phyloP scores from a whole-genome alignment of 1,140 invertebrate species.

The Euwallacea similis region DNA sequence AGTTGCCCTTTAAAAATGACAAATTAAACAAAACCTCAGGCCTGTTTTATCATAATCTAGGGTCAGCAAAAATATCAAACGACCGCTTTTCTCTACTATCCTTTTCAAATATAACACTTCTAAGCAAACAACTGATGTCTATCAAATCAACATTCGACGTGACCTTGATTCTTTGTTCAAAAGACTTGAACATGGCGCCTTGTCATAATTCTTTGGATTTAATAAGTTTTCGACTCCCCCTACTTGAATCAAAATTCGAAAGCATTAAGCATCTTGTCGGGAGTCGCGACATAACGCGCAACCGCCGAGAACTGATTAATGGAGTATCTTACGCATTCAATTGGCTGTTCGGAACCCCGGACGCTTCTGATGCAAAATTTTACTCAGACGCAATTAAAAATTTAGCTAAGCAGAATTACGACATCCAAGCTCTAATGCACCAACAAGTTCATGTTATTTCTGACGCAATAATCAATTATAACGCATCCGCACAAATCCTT shows the following conservation, averaged over 20 bases:
- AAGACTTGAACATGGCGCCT: no score
- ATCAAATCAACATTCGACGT: no score
- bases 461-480: conserved; percentile 2
- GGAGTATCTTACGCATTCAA: conserved; percentile 46
- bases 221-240: no score
- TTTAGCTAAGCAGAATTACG: conserved; percentile 22
- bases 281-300: conserved; percentile 12
- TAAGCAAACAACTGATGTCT: no score
- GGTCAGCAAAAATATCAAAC: not conserved
- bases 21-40: not conserved
- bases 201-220: no score
- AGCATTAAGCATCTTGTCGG: conserved; percentile 36
- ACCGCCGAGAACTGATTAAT: conserved; percentile 43
- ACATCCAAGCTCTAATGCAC: conserved; percentile 35
- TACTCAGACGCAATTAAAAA: conserved; percentile 43
- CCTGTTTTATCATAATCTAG: not conserved
- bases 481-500: not conserved
- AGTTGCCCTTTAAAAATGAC: not conserved
- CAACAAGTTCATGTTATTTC: conserved; percentile 37
- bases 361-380: conserved; percentile 45
- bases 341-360: conserved; percentile 50
- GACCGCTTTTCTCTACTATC: not conserved
- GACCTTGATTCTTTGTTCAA: no score
- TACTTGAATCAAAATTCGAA: conserved; percentile 23
- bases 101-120: conserved; percentile 5